Evolutionary conservation across 2,888 invertebrate species (phyloP), one percentile per base, ranked within the genome.

Genomic region (Calameuta idolon): DNA sequence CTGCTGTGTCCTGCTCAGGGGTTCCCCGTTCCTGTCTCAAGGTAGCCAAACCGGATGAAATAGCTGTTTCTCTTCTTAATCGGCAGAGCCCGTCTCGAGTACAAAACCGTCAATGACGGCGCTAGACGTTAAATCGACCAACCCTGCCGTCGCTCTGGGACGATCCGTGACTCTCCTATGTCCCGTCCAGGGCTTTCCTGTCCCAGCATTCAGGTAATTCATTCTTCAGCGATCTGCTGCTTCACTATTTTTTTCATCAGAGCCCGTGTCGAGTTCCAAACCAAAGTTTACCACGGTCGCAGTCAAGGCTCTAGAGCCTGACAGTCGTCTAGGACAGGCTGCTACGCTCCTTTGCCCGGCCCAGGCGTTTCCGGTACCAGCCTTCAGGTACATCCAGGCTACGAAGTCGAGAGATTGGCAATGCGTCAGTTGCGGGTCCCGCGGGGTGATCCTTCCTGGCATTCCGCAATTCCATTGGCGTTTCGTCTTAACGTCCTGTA

Each of bases 131-230:
- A 89, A 89, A 81, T 87, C 89, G 73, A 89, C 86, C 69, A 89
- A 88, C 80, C 89, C 89, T 73, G 83, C 77, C 73, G 78, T 85
- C 78, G 84, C 76, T 75, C 68, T 34, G 12, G 34, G 74, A 34
- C 75, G 34, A 74, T 68, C 76, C 37, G 73, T 33, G 86, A 94
- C 95, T 74, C 90, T 96, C 82, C 92, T 95, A 85, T 96, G 96
- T 91, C 95, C 95, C 79, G 95, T 96, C 33, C 96, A 96, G 91
- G 95, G 95, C 35, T 96, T 94, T 92, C 96, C 96, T 81, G 94
- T 95, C 89, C 95, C 96, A 87, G 92, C 94, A 83, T 94, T 94
- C 94, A 95, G 95, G 95, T 96, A 94, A 93, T 82, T 74, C 71
- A 31, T 31, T 69, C 78, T 69, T 12, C 11, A 71, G 23, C 33